Percentiles rank a stretch among this genome's conserved stretches.
Evolutionary conservation across 2,113 vertebrate genomes (phyloP).

Genomic region (Dromiciops gliroides): DNA sequence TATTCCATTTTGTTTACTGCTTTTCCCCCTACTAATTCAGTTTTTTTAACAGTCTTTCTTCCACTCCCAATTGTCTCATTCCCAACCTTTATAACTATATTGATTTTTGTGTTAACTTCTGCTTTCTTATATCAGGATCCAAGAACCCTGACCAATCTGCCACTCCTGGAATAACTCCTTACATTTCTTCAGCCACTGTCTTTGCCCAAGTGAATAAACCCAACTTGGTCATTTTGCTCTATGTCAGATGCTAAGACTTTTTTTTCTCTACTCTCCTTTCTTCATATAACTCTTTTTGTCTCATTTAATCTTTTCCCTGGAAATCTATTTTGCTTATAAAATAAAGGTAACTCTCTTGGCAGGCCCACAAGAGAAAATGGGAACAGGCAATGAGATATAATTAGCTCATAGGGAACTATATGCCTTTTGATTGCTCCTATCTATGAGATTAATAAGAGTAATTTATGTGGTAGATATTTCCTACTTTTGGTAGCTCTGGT

Average conservation of each 20-base stretch:
- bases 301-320: neutral
- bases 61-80: neutral
- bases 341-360: neutral
- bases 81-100: constrained; percentile 6
- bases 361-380: neutral
- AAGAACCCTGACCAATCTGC: neutral
- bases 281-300: neutral
- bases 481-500: neutral
- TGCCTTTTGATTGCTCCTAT: neutral
- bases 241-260: neutral
- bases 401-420: neutral
- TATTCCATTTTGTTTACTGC: neutral
- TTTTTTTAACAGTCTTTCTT: neutral
- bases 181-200: neutral
- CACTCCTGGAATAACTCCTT: neutral
- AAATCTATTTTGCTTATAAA: neutral
- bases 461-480: neutral
- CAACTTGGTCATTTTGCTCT: neutral
- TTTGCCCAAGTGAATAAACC: neutral
- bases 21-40: neutral
- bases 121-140: neutral
- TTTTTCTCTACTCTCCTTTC: neutral
- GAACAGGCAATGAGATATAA: neutral
- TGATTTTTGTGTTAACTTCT: neutral
- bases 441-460: neutral